Conservation (phyloP, 2,888 invertebrate genomes). For the Sphinx pinastri region DNA sequence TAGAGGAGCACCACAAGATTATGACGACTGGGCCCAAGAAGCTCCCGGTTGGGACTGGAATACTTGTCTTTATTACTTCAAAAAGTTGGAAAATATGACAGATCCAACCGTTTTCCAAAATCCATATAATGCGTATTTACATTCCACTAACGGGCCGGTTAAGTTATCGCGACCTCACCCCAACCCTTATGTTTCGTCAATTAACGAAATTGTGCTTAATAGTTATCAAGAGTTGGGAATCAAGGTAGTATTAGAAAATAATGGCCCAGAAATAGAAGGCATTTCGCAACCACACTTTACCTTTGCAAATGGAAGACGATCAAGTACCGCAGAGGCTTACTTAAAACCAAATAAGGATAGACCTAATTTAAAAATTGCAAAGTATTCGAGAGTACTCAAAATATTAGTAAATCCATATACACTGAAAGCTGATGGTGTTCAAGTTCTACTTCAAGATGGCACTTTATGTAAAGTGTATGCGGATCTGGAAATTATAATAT, state of each 20-base stretch:
- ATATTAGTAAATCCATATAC: conserved; percentile 58
- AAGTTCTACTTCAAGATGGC: conserved; percentile 49
- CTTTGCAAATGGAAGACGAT: conserved; percentile 62
- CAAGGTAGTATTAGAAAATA: conserved; percentile 51
- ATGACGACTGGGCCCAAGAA: conserved; percentile 52
- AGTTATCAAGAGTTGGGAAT: conserved; percentile 59
- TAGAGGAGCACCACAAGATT: conserved; percentile 58
- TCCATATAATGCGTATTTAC: conserved; percentile 48
- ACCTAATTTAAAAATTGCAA: conserved; percentile 62
- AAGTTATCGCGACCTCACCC: conserved; percentile 50
- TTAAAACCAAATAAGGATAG: conserved; percentile 53
- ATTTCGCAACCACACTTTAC: conserved; percentile 54
- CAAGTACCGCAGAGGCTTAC: conserved; percentile 71
- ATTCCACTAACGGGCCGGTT: conserved; percentile 59
- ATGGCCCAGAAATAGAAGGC: conserved; percentile 52
- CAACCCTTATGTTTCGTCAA: conserved; percentile 43
- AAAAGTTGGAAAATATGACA: conserved; percentile 60
- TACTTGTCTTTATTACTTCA: conserved; percentile 55
- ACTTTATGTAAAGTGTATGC: conserved; percentile 54
- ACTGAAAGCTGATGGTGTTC: conserved; percentile 57
- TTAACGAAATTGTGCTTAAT: conserved; percentile 51
- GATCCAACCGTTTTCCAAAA: conserved; percentile 49
- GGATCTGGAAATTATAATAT: conserved; percentile 64
- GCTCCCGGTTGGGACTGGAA: conserved; percentile 63
- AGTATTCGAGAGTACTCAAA: conserved; percentile 60